Base-by-base conservation (phyloP, 2,113 vertebrate species). In the Muntiacus muntjak region DNA sequence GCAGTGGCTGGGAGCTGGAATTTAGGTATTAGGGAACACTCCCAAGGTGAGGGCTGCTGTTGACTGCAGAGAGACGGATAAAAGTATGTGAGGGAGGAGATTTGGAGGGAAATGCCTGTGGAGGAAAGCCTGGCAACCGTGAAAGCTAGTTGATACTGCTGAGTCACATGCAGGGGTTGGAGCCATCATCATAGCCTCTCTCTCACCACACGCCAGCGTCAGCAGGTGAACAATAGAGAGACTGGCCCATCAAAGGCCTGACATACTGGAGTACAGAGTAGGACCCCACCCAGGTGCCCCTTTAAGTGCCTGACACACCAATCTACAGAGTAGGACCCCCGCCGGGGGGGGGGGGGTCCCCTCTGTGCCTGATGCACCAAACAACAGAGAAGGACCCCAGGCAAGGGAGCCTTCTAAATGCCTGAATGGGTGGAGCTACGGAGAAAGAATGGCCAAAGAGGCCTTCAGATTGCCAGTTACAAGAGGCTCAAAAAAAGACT, bases 161-260 rank as follows among this genome's bases (percentile, higher is more conserved):
- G 64, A 71, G 17, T 71, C 64, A 12, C 64, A 23, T 71, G 19
- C 11, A 21, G 17, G 4, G n/a, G 64, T 19, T 71, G n/a, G 64
- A 36, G 64, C 64, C 64, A 71, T 36, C 64, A 12, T 2, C 17
- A 1, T 36, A 36, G n/a, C 17, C n/a, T 36, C n/a, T 71, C 33
- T n/a, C 33, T 36, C 2, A 17, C 33, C n/a, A 36, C n/a, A 11
- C 0, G 9, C 17, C n/a, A 36, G n/a, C n/a, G 1, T 71, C 1
- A 0, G n/a, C 64, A 71, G n/a, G 17, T 71, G n/a, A 10, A 36
- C 64, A 36, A 0, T 21, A 71, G n/a, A 71, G 64, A 36, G n/a
- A 71, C 64, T 71, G 64, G 64, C n/a, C n/a, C n/a, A 36, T 21
- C 64, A 36, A 36, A 71, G n/a, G 64, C 64, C 64, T 21, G 17